Conservation (phyloP, 2,888 invertebrate genomes). For the Drosophila birchii region DNA sequence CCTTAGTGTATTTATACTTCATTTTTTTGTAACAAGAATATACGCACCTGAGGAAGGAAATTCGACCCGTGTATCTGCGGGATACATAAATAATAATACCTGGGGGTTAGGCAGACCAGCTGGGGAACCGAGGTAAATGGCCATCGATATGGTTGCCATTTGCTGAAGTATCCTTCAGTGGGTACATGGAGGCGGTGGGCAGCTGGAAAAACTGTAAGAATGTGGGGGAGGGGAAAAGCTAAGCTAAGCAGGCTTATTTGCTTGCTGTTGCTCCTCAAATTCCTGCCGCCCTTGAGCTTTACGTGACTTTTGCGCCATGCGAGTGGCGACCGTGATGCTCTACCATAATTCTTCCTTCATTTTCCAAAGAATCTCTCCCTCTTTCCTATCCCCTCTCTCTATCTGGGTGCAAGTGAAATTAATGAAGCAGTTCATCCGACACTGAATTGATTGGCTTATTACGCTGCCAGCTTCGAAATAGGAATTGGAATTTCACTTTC, state of each 20-base stretch:
- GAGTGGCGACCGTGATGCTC: constrained; percentile 22
- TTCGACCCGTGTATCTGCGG: constrained; percentile 33
- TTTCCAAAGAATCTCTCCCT: constrained; percentile 2
- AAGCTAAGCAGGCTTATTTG: constrained; percentile 42
- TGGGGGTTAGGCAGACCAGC: constrained; percentile 8
- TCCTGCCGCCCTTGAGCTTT: constrained; percentile 37
- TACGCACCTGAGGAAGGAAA: constrained; percentile 64
- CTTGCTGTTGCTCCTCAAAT: constrained; percentile 12
- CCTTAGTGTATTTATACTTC: constrained; percentile 5
- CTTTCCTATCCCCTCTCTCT: too few relatives aligned
- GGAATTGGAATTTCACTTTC: constrained; percentile 34
- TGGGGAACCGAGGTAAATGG: constrained; percentile 35
- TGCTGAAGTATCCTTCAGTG: constrained; percentile 37
- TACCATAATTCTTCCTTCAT: constrained; percentile 46
- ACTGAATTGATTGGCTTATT: constrained; percentile 80
- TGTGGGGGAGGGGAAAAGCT: neutral
- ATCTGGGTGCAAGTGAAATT: constrained; percentile 60
- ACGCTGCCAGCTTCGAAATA: constrained; percentile 54
- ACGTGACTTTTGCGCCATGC: constrained; percentile 74
- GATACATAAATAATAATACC: constrained; percentile 68
- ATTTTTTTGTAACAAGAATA: constrained; percentile 44
- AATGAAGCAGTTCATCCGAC: constrained; percentile 79
- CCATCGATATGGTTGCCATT: constrained; percentile 43
- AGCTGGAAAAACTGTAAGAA: constrained; percentile 9
- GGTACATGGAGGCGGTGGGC: neutral